Base-by-base conservation (phyloP, 2,888 invertebrate genomes). In the Bursaphelenchus okinawaensis region DNA sequence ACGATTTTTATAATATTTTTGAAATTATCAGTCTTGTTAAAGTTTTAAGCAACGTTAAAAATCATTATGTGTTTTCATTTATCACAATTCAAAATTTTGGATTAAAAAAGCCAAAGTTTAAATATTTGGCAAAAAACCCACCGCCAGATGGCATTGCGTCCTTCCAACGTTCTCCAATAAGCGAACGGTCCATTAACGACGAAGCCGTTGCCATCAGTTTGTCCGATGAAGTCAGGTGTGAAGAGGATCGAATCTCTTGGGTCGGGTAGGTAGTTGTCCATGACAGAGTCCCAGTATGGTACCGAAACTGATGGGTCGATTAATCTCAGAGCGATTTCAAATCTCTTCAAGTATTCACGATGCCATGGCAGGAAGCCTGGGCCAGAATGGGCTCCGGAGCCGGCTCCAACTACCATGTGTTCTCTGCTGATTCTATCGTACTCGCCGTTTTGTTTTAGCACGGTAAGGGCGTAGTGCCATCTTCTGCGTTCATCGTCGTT, bases 241-340 rank as follows among this genome's bases (percentile, higher is more conserved):
- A 82, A 83, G 52, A 84, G 70, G 22, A 83, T 77, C 7, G 83
- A 83, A 61, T 83, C 81, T 8, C 82, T 67, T 4, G 83, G 79
- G 52, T 83, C 82, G 20, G 79, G 80, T 1, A 84, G 77, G 52
- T 77, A 79, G 54, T 76, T 71, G 69, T 84, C 84, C 70, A 83
- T 75, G 19, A 82, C 82, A 27, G 81, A 81, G 71, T 84, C 84
- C 83, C 83, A 84, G 70, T 83, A 84, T 7, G 84, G 84, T n/a
- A 84, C 73, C 22, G 77, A 75, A 9, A 84, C 80, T 12, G 70
- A 65, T 19, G 83, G 83, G 24, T 84, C 81, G 65, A 83, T 82
- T 71, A 80, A 73, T 19, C 80, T 72, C 22, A 80, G 68, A 1
- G 80, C 79, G 60, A 80, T 76, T 61, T 80, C 80, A 55, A 80